Evolutionary conservation across 1,140 invertebrate genomes (phyloP), one percentile per base, ranked within the genome.

Genomic region (Trialeurodes vaporariorum): DNA sequence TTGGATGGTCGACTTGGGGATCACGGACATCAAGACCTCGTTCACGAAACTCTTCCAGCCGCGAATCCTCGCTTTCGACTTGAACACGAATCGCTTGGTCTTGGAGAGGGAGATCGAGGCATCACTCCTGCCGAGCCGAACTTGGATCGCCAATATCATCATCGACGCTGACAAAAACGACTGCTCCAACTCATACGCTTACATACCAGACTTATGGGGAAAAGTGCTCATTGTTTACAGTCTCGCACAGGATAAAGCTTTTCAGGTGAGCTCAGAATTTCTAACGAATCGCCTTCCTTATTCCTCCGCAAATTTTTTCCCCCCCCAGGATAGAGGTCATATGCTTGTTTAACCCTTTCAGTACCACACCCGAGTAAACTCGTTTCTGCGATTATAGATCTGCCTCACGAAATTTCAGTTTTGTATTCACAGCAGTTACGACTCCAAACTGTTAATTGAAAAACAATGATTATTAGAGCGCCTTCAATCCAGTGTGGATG

Each of bases 171-270:
- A 84, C 25, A 79, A 83, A 2, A 77, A 83, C 27, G 82, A 82
- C 62, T 92, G 89, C 70, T 84, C 89, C 58, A 78, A 89, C 66
- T 84, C 88, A 0, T 87, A 82, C 70, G 86, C 87, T 0, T 92
- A 92, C 70, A 77, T 89, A 12, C 86, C 89, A 0, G 89, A 92
- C 75, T 77, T 91, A 1, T 84, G 85, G 2, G 86, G 79, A 21
- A 87, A 89, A 72, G 86, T 86, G 23, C 74, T 92, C 0, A 83
- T 91, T 0, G 88, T 91, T 1, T 92, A 91, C 74, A 87, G 84
- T 59, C 81, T 85, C 70, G 83, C 84, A 27, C 81, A 85, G 17
- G 83, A 91, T 71, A 83, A 87, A 64, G 89, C 87, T 49, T 49
- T 9, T 49, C 34, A 49, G 34, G 34, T 49, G 5, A 9, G 34